phyloP scores from a whole-genome alignment of 2,113 vertebrate genomes.

The Stercorarius parasiticus region DNA sequence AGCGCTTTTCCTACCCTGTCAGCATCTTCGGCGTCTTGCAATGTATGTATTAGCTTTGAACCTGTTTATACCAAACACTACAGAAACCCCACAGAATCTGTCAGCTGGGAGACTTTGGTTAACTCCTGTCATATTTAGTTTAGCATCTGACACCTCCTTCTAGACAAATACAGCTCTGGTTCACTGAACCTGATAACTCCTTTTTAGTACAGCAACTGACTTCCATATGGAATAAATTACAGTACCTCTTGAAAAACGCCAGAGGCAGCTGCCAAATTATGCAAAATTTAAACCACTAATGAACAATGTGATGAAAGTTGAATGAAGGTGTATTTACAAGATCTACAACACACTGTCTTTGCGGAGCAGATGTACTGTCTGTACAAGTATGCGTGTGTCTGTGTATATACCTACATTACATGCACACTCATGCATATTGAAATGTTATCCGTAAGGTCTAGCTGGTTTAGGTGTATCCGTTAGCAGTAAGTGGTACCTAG shows the following conservation, averaged over 20 bases:
- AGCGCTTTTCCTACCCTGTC: background rate
- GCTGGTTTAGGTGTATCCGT: background rate
- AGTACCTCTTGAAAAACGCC: slow-evolving; percentile 46
- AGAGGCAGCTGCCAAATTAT: slow-evolving; percentile 59
- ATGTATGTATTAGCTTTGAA: slow-evolving; percentile 12
- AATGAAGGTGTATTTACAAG: slow-evolving; percentile 42
- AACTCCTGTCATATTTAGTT: slow-evolving; percentile 62
- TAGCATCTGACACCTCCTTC: slow-evolving; percentile 67
- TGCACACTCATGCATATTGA: background rate
- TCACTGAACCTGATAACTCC: slow-evolving; percentile 61
- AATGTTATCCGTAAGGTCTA: background rate
- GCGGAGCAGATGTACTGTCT: slow-evolving; percentile 46
- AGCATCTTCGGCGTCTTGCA: background rate
- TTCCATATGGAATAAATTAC: slow-evolving; percentile 52
- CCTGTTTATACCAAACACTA: slow-evolving; percentile 32
- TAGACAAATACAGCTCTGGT: slow-evolving; percentile 43
- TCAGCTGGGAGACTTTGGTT: slow-evolving; percentile 53
- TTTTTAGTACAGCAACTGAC: slow-evolving; percentile 39
- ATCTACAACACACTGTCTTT: background rate
- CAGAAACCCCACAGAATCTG: slow-evolving; percentile 33
- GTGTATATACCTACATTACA: background rate
- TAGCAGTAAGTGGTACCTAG: background rate
- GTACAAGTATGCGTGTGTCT: background rate
- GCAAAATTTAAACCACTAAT: slow-evolving; percentile 33
- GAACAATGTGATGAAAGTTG: slow-evolving; percentile 53